Conservation (phyloP, 1,140 invertebrate genomes). For the Cydia amplana region DNA sequence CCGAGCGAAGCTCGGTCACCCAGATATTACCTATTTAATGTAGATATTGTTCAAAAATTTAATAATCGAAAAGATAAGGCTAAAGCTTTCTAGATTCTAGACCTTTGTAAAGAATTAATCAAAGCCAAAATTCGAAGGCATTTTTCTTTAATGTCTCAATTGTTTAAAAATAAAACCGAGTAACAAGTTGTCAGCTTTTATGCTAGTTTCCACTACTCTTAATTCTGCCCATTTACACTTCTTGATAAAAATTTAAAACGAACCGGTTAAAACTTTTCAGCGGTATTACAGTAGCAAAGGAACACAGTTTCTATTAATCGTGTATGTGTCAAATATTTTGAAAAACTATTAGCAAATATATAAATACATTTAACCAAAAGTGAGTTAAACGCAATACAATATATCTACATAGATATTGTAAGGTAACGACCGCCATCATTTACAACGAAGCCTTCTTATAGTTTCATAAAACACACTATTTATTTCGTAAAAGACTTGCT, state of each 20-base stretch:
- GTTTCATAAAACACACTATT: conserved; percentile 11
- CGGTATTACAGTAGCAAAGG: too few species aligned
- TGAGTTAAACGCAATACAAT: too few species aligned
- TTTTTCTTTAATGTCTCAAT: background rate
- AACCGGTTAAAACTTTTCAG: too few species aligned
- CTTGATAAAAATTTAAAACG: too few species aligned
- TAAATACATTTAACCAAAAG: too few species aligned
- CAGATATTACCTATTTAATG: too few species aligned
- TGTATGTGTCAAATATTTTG: background rate
- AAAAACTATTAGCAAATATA: too few species aligned
- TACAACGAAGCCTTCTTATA: background rate
- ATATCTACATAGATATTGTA: too few species aligned
- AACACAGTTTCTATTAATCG: too few species aligned
- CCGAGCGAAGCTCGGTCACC: too few species aligned
- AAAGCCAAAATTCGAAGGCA: background rate
- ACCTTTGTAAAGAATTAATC: conserved; percentile 15
- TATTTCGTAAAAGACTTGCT: background rate
- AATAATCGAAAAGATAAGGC: conserved; percentile 2
- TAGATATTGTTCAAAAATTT: background rate
- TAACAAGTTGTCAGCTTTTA: background rate
- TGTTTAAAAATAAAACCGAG: background rate
- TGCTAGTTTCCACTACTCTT: background rate
- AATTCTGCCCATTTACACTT: too few species aligned
- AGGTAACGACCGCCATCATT: background rate
- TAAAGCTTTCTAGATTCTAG: background rate